A percentile compares a stretch with the other conserved stretches of the same genome.
These are phyloP conservation scores for Oreocharis arfaki DNA, from an alignment of 2,113 vertebrate species.

Conservation along the genomic window DNA sequence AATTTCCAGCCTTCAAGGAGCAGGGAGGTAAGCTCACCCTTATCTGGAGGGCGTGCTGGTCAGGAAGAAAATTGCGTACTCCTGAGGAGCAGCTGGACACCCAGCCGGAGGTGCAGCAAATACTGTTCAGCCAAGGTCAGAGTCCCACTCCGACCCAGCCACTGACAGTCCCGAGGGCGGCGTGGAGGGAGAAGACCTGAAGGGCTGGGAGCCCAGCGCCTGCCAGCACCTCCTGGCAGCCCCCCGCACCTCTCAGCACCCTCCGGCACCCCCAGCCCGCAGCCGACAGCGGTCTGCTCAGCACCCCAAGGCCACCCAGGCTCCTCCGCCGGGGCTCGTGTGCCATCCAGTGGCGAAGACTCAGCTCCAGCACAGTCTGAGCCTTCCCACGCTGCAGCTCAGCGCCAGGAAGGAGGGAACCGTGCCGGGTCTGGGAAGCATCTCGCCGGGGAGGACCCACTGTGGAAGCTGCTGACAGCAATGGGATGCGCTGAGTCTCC, in stretches of 20 bases:
- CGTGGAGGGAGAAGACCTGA: neutral
- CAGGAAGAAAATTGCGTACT: neutral
- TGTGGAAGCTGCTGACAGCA: neutral
- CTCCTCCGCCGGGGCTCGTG: neutral
- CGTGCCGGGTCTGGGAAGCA: neutral
- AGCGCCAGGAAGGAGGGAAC: neutral
- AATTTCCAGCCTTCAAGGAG: neutral
- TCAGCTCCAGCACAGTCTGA: neutral
- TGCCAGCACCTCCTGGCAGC: neutral
- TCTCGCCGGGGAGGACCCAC: neutral
- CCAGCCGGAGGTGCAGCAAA: neutral
- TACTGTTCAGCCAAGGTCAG: neutral
- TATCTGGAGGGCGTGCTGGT: neutral
- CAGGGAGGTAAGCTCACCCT: neutral
- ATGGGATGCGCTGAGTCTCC: neutral
- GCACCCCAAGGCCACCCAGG: neutral
- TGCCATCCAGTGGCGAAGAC: slow-evolving; percentile 28
- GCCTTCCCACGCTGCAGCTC: neutral
- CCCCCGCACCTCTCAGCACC: neutral
- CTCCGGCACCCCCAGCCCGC: neutral
- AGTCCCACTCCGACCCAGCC: neutral
- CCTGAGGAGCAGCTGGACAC: accelerated
- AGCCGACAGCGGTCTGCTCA: neutral
- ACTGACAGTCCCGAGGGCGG: neutral
- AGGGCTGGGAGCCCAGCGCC: neutral